Evolutionary conservation across 2,888 invertebrate species (phyloP).

Genomic region (Glomeris marginata): DNA sequence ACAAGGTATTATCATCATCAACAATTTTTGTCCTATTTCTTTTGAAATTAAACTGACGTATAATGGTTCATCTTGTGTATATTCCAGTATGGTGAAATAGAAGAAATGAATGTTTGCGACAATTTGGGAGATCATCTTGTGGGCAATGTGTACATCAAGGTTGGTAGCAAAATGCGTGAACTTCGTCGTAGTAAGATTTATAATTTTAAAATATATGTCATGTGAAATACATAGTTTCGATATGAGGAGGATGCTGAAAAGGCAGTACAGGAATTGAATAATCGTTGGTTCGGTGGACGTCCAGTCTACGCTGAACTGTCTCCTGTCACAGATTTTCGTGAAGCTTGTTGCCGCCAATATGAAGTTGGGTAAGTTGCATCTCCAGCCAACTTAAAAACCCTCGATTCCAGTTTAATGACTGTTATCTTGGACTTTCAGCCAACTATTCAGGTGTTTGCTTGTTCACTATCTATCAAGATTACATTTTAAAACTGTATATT

Average conservation of each 20-base stretch:
- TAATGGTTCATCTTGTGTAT: constrained; percentile 12
- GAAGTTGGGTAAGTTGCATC: constrained; percentile 69
- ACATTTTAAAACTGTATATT: no score
- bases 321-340: constrained; percentile 97
- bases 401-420: neutral
- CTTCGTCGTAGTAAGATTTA: constrained; percentile 5
- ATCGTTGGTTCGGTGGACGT: constrained; percentile 97
- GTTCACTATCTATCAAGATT: neutral
- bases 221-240: constrained; percentile 57
- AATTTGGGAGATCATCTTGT: constrained; percentile 97
- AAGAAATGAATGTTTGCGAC: constrained; percentile 99
- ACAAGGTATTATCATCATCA: constrained; percentile 48
- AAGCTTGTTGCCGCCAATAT: constrained; percentile 98
- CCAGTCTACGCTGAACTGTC: constrained; percentile 97
- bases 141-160: constrained; percentile 98
- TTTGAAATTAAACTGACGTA: neutral
- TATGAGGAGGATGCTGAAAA: constrained; percentile 97
- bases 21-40: constrained; percentile 2
- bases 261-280: constrained; percentile 91
- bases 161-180: constrained; percentile 28
- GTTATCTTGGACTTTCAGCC: neutral
- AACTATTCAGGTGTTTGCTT: neutral
- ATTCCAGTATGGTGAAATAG: constrained; percentile 84
- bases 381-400: neutral
- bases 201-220: neutral